Evolutionary conservation across 1,140 invertebrate species (phyloP).

Genomic region (Subanguina moxae): DNA sequence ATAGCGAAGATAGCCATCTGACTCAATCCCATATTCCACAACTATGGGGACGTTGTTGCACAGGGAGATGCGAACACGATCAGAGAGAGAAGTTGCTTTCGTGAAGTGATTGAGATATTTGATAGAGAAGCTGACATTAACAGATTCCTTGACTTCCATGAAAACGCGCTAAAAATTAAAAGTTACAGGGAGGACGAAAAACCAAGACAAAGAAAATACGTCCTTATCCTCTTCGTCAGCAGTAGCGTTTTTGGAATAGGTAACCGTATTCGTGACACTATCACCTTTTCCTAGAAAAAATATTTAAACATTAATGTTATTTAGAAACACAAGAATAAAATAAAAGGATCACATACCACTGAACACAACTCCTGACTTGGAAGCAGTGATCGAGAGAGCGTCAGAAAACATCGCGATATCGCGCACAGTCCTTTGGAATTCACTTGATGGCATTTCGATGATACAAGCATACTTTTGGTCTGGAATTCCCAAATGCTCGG

Average conservation of each 20-base stretch:
- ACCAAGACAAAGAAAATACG: conserved; percentile 73
- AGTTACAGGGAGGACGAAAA: conserved; percentile 70
- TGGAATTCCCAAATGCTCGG: conserved; percentile 96
- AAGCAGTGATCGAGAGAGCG: conserved; percentile 87
- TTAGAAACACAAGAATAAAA: too few species aligned
- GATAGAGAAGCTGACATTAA: conserved; percentile 71
- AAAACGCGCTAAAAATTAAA: conserved; percentile 73
- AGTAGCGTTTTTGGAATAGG: conserved; percentile 36
- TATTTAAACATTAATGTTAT: too few species aligned
- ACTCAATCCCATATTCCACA: conserved; percentile 90
- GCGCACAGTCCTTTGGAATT: conserved; percentile 90
- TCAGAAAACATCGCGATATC: conserved; percentile 97
- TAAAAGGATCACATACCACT: conserved; percentile 64
- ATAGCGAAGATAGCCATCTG: conserved; percentile 93
- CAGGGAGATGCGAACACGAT: conserved; percentile 63
- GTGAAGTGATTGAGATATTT: conserved; percentile 69
- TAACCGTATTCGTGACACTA: conserved; percentile 63
- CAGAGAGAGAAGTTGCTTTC: conserved; percentile 59
- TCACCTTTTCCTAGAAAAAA: conserved; percentile 60
- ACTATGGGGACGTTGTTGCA: conserved; percentile 89
- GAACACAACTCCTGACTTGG: conserved; percentile 86
- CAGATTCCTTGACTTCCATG: conserved; percentile 94
- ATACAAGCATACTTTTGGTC: conserved; percentile 94
- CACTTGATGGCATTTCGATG: conserved; percentile 85
- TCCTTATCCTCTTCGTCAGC: conserved; percentile 70